Evolutionary conservation across 1,140 invertebrate genomes (phyloP), one percentile per base, ranked within the genome.

Genomic region (Brachystomella parvula): DNA sequence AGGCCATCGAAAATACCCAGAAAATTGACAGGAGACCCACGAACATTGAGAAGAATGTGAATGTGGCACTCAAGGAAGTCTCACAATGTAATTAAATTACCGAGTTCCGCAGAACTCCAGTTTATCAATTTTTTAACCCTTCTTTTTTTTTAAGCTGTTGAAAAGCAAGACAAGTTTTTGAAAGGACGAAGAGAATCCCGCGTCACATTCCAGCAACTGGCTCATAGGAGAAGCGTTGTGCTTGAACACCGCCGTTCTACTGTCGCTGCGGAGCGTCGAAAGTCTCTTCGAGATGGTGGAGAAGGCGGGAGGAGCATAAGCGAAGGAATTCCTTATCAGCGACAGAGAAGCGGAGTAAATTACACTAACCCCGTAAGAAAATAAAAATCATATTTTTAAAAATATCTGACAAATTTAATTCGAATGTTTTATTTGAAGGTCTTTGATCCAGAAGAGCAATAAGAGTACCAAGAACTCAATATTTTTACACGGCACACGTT

Each of bases 1-100:
- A 62, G 3, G 44, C 39, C 44, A 3, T 62, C 3, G 60, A 62
- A 29, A 62, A 62, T 12, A 32, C 9, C 19, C 58, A 60, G 19
- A 6, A 60, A 26, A 32, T 19, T 35, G 58, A 32, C 30, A 6
- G 26, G 15, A 44, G 24, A 47, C 26, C 31, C 19, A 19, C 33
- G 9, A 62, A 24, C 35, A 62, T 62, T 28, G 57, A 59, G 12
- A 3, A 21, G 24, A 15, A 12, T 30, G 26, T 62, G 31, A 21
- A 39, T 6, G 12, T 3, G 19, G 28, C 26, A 21, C 24, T 47
- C 24, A 62, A 32, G 30, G 57, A 59, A 59, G 26, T 59, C 3
- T 3, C 26, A 44, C 60, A 62, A 62, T 62, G 60, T 47, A 62
- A 62, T 6, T 29, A 21, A 9, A 15, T 30, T 29, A 28, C 3